A percentile compares a stretch with the other conserved stretches of the same genome.
Conservation (phyloP, 1,140 invertebrate genomes). For the Drosophila sucinea region DNA sequence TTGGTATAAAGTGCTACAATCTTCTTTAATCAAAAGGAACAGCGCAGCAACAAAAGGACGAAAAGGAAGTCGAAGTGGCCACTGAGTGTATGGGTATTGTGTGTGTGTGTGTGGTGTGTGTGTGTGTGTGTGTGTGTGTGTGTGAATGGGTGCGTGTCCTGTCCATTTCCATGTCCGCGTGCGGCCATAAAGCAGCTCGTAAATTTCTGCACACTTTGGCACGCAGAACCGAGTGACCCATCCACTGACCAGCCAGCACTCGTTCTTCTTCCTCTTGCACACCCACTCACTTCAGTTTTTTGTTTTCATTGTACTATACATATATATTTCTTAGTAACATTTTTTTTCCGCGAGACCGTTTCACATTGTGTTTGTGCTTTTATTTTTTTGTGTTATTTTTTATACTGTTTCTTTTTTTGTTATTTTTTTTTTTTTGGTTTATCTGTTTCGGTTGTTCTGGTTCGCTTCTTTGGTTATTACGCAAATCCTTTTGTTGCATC, state of each 20-base stretch:
- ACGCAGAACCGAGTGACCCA: conserved; percentile 34
- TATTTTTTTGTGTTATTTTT: no score
- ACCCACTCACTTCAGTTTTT: conserved; percentile 10
- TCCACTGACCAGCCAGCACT: conserved; percentile 9
- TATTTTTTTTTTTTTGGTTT: conserved; percentile 21
- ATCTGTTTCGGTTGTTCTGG: conserved; percentile 28
- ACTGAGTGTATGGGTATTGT: conserved; percentile 19
- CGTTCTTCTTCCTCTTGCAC: background rate
- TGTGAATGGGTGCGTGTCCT: conserved; percentile 25
- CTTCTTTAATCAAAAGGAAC: conserved; percentile 41
- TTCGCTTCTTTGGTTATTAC: conserved; percentile 65
- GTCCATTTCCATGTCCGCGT: conserved; percentile 50
- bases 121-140: conserved; percentile 15
- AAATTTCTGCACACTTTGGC: conserved; percentile 62
- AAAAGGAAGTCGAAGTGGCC: conserved; percentile 9
- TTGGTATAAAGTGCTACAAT: conserved; percentile 38
- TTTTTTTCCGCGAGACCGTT: conserved; percentile 47
- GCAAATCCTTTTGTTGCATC: conserved; percentile 65
- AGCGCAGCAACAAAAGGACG: conserved; percentile 15
- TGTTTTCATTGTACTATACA: conserved; percentile 46
- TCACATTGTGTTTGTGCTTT: conserved; percentile 17
- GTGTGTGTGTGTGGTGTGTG: conserved; percentile 18
- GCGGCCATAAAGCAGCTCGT: conserved; percentile 72
- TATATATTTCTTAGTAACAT: conserved; percentile 28
- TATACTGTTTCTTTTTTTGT: conserved; percentile 8